Percentiles rank a stretch among this genome's conserved stretches.
These are phyloP conservation scores for Stratiomys singularior DNA, from an alignment of 2,888 invertebrate species.

Conservation along the genomic window DNA sequence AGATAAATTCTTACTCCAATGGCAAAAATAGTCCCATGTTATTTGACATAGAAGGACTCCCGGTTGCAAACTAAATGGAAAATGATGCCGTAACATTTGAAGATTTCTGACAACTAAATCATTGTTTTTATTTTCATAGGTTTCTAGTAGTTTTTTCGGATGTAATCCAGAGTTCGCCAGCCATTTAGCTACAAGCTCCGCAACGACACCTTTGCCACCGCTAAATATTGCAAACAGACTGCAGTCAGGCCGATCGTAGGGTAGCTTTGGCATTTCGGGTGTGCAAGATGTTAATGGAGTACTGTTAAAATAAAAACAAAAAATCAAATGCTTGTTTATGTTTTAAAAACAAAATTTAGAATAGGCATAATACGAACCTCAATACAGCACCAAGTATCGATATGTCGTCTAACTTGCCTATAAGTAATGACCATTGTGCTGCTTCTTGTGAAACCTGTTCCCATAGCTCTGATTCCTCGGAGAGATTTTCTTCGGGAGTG, in stretches of 20 bases:
- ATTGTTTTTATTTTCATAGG: conserved; percentile 53
- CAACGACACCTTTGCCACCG: conserved; percentile 82
- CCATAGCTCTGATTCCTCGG: conserved; percentile 75
- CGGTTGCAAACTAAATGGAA: conserved; percentile 85
- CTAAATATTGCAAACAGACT: conserved; percentile 75
- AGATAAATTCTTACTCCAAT: conserved; percentile 84
- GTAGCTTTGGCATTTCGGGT: conserved; percentile 68
- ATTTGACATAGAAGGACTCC: conserved; percentile 85
- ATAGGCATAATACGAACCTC: conserved; percentile 75
- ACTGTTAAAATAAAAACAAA: conserved; percentile 53
- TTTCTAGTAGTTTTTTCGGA: conserved; percentile 71
- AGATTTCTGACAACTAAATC: conserved; percentile 71
- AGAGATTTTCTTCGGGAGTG: conserved; percentile 61
- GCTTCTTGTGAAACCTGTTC: conserved; percentile 86
- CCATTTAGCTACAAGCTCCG: conserved; percentile 90
- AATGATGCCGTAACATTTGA: conserved; percentile 76
- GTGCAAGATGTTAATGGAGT: conserved; percentile 57
- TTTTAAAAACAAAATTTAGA: too few species aligned
- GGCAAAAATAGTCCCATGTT: conserved; percentile 90
- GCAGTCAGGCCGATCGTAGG: conserved; percentile 70
- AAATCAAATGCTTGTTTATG: conserved; percentile 54
- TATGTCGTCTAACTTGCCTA: conserved; percentile 90
- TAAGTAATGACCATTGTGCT: conserved; percentile 86
- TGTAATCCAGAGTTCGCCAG: conserved; percentile 77
- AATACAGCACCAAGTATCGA: conserved; percentile 74